These are phyloP conservation scores for Equus quagga DNA, from an alignment of 2,113 vertebrate genomes.

Conservation along the genomic window DNA sequence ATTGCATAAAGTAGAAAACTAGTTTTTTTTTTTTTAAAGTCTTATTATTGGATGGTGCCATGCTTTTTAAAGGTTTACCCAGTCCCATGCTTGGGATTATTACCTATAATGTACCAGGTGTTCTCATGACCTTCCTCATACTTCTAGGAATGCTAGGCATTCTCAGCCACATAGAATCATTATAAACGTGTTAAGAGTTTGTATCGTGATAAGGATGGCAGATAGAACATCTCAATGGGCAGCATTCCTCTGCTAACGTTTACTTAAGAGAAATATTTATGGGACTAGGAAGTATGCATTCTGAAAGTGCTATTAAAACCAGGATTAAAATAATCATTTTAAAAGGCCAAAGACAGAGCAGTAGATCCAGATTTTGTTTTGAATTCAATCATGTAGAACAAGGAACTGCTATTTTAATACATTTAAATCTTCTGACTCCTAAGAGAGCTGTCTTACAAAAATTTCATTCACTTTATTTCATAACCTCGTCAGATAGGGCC, in stretches of 20 bases:
- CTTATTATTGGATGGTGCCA: background rate
- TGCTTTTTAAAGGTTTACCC: background rate
- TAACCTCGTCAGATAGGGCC: conserved; percentile 1
- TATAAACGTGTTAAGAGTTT: conserved; percentile 34
- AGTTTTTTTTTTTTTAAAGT: background rate
- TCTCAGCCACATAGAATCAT: background rate
- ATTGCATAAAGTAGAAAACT: background rate
- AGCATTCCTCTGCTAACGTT: background rate
- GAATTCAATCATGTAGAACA: background rate
- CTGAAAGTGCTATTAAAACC: background rate
- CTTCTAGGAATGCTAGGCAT: background rate
- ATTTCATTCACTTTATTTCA: conserved; percentile 9
- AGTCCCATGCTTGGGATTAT: background rate
- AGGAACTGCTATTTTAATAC: background rate
- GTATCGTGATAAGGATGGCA: conserved; percentile 1
- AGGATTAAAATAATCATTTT: background rate
- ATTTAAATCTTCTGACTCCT: background rate
- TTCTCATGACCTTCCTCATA: background rate
- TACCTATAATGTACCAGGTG: background rate
- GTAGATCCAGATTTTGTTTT: conserved; percentile 31
- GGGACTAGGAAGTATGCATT: background rate
- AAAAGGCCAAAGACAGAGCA: background rate
- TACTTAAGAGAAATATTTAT: conserved; percentile 55
- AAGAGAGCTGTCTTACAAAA: background rate
- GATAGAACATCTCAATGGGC: background rate